These are phyloP conservation scores for Campylomormyrus numenius DNA, from an alignment of 2,113 vertebrate species.

Conservation along the genomic window DNA sequence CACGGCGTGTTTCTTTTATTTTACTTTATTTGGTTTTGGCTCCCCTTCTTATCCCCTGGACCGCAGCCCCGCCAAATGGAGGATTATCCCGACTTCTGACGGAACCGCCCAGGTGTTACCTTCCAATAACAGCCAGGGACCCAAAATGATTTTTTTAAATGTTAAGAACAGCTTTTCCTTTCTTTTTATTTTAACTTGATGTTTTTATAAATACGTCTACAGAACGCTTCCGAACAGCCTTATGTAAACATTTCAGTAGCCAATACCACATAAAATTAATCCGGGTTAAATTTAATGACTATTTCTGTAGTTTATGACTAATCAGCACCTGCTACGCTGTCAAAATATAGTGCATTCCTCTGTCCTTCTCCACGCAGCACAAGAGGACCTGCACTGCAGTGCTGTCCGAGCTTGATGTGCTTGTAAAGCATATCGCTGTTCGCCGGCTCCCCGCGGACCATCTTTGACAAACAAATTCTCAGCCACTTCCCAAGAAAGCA, in stretches of 20 bases:
- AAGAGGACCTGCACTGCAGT: background rate
- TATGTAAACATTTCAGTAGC: background rate
- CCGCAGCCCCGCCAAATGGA: background rate
- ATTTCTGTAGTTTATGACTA: background rate
- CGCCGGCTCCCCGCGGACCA: conserved; percentile 41
- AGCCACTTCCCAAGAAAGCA: conserved; percentile 52
- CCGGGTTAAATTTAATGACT: background rate
- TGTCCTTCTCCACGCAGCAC: background rate
- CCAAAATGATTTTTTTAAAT: background rate
- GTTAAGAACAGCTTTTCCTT: background rate
- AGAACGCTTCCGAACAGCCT: background rate
- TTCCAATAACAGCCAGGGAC: background rate
- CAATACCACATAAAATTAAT: background rate
- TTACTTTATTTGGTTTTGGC: background rate
- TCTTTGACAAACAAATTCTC: conserved; percentile 54
- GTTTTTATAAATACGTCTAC: background rate
- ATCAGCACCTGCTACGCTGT: background rate
- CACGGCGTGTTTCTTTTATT: background rate
- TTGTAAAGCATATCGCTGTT: no score
- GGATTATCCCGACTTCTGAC: background rate
- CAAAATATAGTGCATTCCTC: background rate
- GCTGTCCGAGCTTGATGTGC: background rate
- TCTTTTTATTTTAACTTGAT: background rate
- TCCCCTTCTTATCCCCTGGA: background rate
- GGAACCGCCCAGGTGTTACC: background rate